Evolutionary conservation across 2,888 invertebrate species (phyloP), one percentile per base, ranked within the genome.

Genomic region (Arge pagana): DNA sequence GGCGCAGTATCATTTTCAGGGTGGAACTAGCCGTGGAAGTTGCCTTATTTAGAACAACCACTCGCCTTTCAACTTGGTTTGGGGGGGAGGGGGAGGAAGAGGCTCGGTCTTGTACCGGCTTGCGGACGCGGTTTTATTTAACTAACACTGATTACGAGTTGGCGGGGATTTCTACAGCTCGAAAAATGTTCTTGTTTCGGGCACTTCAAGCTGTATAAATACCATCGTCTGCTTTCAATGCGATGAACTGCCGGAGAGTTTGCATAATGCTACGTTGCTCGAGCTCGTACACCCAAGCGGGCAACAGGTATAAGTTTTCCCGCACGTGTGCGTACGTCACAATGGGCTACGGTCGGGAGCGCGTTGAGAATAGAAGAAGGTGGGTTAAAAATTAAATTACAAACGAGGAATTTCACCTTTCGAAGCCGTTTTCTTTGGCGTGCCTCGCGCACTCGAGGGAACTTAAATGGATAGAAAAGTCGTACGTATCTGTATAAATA

Each of bases 141-240:
- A 18, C 18, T 42, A 33, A 21, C 33, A 35, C 21, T 23, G 33
- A 24, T 31, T 45, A 45, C 15, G 15, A 30, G n/a, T n/a, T n/a
- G n/a, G 42, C 30, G 31, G 13, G 35, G 33, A 45, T 31, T 35
- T 45, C 35, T 31, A 45, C 31, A 33, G 45, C 24, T 21, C 43
- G 43, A 45, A 33, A 45, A 35, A 45, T 31, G 31, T 45, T 45
- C 24, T 21, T 45, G 45, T 33, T 45, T 45, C 33, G 4, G 24
- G 13, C 45, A 33, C 45, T 23, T 5, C 45, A 8, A 33, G 33
- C 45, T 45, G 21, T 45, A 11, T 45, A 45, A n/a, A 15, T 30
- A 45, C 45, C 16, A 45, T 33, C 33, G 35, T 31, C 28, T 23
- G 19, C 45, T 23, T 35, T 33, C 33, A 21, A 33, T 33, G 23